phyloP scores from a whole-genome alignment of 2,888 invertebrate genomes.

The Hartigia nigra region DNA sequence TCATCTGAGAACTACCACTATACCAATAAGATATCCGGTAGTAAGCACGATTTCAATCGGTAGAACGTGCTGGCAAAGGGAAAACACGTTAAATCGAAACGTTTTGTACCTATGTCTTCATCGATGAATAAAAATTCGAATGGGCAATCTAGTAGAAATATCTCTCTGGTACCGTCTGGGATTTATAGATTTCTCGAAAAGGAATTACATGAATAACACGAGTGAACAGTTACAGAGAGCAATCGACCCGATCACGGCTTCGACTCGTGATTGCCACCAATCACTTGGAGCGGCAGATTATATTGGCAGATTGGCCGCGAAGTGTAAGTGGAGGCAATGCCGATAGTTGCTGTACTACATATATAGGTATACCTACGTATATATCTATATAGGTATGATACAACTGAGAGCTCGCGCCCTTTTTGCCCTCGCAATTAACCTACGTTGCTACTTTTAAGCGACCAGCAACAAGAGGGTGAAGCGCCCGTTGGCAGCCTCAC shows the following conservation, averaged over 20 bases:
- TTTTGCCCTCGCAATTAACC: conserved; percentile 42
- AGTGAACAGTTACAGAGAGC: conserved; percentile 28
- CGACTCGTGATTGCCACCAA: conserved; percentile 25
- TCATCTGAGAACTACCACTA: neutral
- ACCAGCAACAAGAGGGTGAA: conserved; percentile 23
- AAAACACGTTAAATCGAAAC: neutral
- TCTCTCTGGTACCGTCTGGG: neutral
- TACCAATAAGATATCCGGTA: neutral
- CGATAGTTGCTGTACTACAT: neutral
- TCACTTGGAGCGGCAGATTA: conserved; percentile 25
- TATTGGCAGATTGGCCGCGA: conserved; percentile 30
- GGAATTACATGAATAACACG: conserved; percentile 3
- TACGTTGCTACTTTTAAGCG: conserved; percentile 32
- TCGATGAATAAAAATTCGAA: neutral
- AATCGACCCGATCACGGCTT: conserved; percentile 42
- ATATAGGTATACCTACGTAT: neutral
- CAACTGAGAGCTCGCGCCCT: conserved; percentile 23
- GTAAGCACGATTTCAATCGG: neutral
- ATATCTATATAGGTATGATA: conserved; percentile 19
- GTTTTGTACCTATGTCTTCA: neutral
- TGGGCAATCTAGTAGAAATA: neutral
- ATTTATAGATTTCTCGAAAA: neutral
- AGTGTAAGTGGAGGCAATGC: conserved; percentile 24
- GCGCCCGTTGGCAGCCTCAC: conserved; percentile 22
- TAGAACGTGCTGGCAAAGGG: neutral